A percentile compares a stretch with the other conserved stretches of the same genome.
Evolutionary conservation across 2,113 vertebrate genomes (phyloP).

Genomic region (Myrmophylax atrothorax): DNA sequence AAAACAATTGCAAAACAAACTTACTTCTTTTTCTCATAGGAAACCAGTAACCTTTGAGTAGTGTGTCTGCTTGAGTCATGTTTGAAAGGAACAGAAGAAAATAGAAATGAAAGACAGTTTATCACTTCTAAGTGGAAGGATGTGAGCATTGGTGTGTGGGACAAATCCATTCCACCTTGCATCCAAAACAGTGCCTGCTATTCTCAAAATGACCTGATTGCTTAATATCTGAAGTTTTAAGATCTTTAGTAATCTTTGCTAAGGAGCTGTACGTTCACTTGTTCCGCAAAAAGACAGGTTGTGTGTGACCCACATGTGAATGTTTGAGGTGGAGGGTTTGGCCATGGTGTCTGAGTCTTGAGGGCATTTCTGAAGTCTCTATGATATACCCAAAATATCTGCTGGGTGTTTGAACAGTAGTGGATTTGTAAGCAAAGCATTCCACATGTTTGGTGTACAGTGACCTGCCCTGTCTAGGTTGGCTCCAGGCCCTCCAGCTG

Average conservation of each 20-base stretch:
- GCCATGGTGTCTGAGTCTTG: neutral
- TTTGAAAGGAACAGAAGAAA: neutral
- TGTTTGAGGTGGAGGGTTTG: neutral
- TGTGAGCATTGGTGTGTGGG: neutral
- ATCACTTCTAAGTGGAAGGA: neutral
- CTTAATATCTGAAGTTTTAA: neutral
- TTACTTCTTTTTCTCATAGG: neutral
- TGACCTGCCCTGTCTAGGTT: neutral
- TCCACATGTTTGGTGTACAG: accelerated
- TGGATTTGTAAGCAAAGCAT: neutral
- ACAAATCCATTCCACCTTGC: neutral
- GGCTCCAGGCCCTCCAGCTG: neutral
- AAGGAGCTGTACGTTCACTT: neutral
- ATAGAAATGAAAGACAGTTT: neutral
- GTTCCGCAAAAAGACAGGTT: neutral
- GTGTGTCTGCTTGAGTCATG: neutral
- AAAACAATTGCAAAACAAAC: neutral
- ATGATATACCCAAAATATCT: neutral
- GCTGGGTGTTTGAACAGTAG: accelerated
- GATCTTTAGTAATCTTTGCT: neutral
- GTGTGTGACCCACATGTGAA: neutral
- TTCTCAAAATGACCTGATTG: neutral
- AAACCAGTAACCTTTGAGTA: neutral
- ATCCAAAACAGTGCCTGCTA: neutral
- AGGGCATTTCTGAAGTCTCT: neutral